Percentiles rank a stretch among this genome's conserved stretches.
These are phyloP conservation scores for Dendrolimus kikuchii DNA, from an alignment of 1,140 invertebrate genomes.

Conservation along the genomic window DNA sequence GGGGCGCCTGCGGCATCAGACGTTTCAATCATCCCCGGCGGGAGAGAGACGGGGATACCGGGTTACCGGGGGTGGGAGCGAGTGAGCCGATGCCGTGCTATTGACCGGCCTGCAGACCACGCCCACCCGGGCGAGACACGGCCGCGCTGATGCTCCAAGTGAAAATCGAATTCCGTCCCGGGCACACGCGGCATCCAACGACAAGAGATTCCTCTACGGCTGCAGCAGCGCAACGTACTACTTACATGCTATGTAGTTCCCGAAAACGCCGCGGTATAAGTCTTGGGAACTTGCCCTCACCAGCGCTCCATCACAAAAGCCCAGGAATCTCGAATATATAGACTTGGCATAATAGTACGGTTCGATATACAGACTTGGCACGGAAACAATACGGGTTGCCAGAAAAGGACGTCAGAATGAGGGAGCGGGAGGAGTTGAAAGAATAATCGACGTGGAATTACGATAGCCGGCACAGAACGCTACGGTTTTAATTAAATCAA, in stretches of 20 bases:
- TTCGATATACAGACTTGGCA: constrained; percentile 44
- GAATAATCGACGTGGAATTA: constrained; percentile 27
- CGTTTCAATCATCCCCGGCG: constrained; percentile 69
- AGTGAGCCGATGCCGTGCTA: constrained; percentile 56
- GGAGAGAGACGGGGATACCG: constrained; percentile 36
- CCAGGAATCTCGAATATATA: constrained; percentile 24
- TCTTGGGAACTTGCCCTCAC: no score
- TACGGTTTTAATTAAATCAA: constrained; percentile 30
- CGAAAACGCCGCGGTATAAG: background rate
- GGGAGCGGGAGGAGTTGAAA: constrained; percentile 26
- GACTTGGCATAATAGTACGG: constrained; percentile 30
- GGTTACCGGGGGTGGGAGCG: constrained; percentile 25
- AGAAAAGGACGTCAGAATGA: constrained; percentile 34
- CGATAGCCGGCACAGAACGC: constrained; percentile 21
- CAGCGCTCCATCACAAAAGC: constrained; percentile 2
- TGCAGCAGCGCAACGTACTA: background rate
- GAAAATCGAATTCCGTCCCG: constrained; percentile 68
- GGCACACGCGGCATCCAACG: constrained; percentile 45
- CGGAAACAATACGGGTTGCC: constrained; percentile 40
- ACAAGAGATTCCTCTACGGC: no score
- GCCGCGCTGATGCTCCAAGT: constrained; percentile 61
- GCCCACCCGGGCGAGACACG: constrained; percentile 63
- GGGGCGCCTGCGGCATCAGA: constrained; percentile 69
- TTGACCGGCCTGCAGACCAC: constrained; percentile 67
- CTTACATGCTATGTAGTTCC: constrained; percentile 48